phyloP scores from a whole-genome alignment of 2,797 vertebrate genomes.

The Hapalemur alaotrensis region DNA sequence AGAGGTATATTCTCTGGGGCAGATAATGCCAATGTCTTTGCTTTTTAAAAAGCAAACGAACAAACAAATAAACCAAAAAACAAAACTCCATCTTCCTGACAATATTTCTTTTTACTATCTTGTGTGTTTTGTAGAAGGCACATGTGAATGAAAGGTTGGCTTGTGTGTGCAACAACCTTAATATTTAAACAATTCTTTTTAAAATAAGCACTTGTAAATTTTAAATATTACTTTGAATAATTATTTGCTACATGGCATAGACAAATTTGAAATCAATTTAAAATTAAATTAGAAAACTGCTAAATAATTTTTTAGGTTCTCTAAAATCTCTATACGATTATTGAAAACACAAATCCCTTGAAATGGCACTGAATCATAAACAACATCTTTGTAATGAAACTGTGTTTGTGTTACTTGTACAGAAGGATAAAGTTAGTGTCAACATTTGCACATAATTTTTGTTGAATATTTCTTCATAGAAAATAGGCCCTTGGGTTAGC shows the following conservation, averaged over 20 bases:
- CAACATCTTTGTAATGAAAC: not conserved
- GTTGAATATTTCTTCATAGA: not conserved
- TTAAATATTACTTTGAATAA: not conserved
- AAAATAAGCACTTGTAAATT: not conserved
- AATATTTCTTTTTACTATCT: not conserved
- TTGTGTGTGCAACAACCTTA: not conserved
- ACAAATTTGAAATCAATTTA: not conserved
- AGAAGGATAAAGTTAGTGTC: not conserved
- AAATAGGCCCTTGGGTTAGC: not conserved
- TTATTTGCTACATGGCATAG: not conserved
- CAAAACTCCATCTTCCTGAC: not conserved
- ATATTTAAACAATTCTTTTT: not conserved
- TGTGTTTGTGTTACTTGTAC: not conserved
- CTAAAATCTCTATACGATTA: not conserved
- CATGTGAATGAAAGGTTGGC: not conserved
- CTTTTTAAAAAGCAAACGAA: not conserved
- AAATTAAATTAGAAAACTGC: not conserved
- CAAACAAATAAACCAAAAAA: not conserved
- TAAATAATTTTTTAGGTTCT: not conserved
- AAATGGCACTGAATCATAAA: not conserved
- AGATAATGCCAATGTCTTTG: not conserved
- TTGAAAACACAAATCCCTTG: not conserved
- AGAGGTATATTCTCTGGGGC: slow-evolving; percentile 12
- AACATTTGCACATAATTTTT: not conserved
- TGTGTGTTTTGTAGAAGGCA: not conserved